Evolutionary conservation across 2,888 invertebrate species (phyloP).

Genomic region (Acronicta leporina): DNA sequence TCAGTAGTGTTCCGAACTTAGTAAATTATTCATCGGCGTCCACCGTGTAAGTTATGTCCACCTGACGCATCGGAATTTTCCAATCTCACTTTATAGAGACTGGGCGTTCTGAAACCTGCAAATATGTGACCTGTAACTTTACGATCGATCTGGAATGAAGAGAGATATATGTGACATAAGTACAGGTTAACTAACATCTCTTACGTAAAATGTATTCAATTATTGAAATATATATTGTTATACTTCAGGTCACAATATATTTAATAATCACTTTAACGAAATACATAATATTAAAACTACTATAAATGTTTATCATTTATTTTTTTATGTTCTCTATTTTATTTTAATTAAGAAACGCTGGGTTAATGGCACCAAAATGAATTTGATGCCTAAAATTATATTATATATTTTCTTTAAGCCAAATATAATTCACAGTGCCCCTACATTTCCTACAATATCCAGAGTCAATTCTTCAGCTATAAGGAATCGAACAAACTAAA

Average conservation of each 20-base stretch:
- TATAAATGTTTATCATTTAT: no score
- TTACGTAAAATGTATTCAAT: no score
- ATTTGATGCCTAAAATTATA: no score
- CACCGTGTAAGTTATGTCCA: slow-evolving; percentile 52
- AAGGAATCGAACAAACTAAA: slow-evolving; percentile 81
- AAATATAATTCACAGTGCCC: slow-evolving; percentile 55
- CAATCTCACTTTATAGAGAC: slow-evolving; percentile 56
- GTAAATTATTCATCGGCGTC: slow-evolving; percentile 50
- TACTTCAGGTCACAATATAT: no score
- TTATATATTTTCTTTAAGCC: slow-evolving; percentile 29
- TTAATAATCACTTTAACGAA: no score
- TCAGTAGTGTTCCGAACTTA: slow-evolving; percentile 43
- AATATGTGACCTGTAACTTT: slow-evolving; percentile 40
- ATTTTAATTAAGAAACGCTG: no score
- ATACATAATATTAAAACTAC: no score
- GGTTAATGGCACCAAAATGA: no score
- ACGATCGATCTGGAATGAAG: slow-evolving; percentile 15
- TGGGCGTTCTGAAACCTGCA: slow-evolving; percentile 33
- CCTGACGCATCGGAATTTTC: slow-evolving; percentile 55
- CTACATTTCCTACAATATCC: slow-evolving; percentile 65
- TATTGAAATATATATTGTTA: no score
- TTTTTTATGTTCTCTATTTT: no score
- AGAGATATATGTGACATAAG: background rate
- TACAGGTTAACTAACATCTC: no score
- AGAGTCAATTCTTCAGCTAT: slow-evolving; percentile 74